Conservation (phyloP, 2,797 vertebrate genomes). For the Poliocrania exsul region DNA sequence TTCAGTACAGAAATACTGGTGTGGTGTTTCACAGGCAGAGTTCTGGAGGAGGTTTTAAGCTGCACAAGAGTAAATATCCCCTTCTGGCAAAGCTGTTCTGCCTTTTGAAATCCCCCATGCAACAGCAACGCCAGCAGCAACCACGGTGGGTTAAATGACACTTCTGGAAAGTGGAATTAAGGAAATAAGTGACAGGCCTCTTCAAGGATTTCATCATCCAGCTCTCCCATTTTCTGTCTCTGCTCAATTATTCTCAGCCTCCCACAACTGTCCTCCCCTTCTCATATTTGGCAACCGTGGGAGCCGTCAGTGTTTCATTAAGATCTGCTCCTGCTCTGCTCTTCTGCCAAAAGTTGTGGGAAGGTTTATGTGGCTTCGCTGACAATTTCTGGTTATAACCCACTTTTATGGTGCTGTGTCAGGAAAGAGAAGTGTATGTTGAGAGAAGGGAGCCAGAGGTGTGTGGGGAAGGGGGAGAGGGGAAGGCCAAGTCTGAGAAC, state of each 20-base stretch:
- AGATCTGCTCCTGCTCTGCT: background rate
- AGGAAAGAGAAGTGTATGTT: conserved; percentile 22
- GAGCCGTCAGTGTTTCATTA: conserved; percentile 10
- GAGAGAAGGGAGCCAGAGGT: conserved; percentile 32
- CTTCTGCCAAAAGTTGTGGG: conserved; percentile 14
- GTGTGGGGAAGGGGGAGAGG: background rate
- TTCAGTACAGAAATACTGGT: background rate
- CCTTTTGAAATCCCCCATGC: background rate
- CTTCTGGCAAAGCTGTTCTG: background rate
- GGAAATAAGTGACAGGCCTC: conserved; percentile 11
- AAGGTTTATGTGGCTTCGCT: conserved; percentile 42
- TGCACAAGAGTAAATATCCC: background rate
- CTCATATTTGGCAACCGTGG: conserved; percentile 34
- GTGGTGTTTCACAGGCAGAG: background rate
- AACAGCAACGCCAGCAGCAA: background rate
- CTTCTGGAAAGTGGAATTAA: conserved; percentile 36
- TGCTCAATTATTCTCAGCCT: conserved; percentile 7
- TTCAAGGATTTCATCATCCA: conserved; percentile 28
- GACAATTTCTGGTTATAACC: conserved; percentile 24
- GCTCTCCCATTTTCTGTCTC: conserved; percentile 5
- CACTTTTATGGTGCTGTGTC: conserved; percentile 18
- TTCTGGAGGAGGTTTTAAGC: conserved; percentile 1
- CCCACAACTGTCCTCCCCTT: conserved; percentile 34
- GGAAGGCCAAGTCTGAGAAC: background rate
- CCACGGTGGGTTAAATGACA: background rate